A percentile compares a stretch with the other conserved stretches of the same genome.
Conservation (phyloP, 2,888 invertebrate species). For the Zygaena filipendulae region DNA sequence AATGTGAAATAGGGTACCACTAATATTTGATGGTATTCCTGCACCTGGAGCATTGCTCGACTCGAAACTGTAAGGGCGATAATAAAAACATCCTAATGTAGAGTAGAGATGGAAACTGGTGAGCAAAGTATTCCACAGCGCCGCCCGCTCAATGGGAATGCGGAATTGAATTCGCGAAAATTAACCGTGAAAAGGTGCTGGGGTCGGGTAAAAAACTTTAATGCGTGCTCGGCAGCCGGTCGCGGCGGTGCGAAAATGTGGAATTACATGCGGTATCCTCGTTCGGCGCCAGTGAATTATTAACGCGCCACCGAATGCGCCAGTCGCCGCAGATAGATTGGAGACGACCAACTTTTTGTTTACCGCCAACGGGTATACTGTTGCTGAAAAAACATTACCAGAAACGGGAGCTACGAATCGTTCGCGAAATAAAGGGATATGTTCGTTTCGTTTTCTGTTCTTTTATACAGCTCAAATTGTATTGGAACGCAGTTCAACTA, state of each 20-base stretch:
- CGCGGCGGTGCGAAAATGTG: slow-evolving; percentile 49
- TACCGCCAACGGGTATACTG: slow-evolving; percentile 24
- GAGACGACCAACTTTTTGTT: slow-evolving; percentile 36
- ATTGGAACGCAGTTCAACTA: too few species aligned
- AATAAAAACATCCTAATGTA: too few species aligned
- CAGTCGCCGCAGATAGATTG: slow-evolving; percentile 25
- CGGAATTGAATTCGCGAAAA: slow-evolving; percentile 51
- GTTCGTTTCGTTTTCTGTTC: too few species aligned
- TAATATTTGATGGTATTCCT: too few species aligned
- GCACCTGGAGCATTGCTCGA: too few species aligned
- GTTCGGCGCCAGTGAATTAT: slow-evolving; percentile 46
- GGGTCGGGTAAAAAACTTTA: slow-evolving; percentile 49
- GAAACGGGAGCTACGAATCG: too few species aligned
- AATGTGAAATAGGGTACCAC: too few species aligned
- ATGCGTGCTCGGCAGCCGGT: slow-evolving; percentile 41
- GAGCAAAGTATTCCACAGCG: slow-evolving; percentile 45
- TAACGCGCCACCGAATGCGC: slow-evolving; percentile 41
- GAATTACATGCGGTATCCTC: slow-evolving; percentile 48
- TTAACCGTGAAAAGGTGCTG: slow-evolving; percentile 44
- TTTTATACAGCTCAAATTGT: too few species aligned
- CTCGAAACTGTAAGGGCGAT: too few species aligned
- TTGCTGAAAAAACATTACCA: too few species aligned
- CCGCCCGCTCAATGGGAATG: slow-evolving; percentile 44
- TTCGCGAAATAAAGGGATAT: too few species aligned
- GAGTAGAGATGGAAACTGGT: too few species aligned